phyloP scores from a whole-genome alignment of 2,888 invertebrate genomes.

The Chironomus riparius region DNA sequence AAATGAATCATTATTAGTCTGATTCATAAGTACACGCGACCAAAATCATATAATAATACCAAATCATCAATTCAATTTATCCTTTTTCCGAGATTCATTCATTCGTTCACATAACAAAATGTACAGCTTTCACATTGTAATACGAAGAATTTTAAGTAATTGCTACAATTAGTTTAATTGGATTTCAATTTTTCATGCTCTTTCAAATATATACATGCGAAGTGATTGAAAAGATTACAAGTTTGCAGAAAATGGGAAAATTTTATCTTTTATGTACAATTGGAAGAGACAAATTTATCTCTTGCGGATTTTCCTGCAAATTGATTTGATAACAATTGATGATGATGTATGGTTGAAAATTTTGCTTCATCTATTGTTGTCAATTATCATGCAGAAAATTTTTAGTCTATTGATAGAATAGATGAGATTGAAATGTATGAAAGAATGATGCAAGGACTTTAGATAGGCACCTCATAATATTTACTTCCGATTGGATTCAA shows the following conservation, averaged over 20 bases:
- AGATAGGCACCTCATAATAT: constrained; percentile 4
- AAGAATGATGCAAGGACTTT: not conserved
- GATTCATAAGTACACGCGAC: constrained; percentile 14
- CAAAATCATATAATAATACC: not conserved
- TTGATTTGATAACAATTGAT: not conserved
- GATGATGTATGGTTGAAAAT: not conserved
- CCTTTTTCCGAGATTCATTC: too few species aligned
- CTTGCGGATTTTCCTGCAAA: not conserved
- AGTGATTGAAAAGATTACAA: not conserved
- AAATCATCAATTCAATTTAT: too few species aligned
- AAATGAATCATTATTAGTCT: not conserved
- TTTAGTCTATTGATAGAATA: not conserved
- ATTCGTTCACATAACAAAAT: not conserved
- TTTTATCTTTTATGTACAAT: not conserved
- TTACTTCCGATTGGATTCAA: constrained; percentile 26
- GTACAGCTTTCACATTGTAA: too few species aligned
- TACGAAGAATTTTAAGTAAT: constrained; percentile 3
- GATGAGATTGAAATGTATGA: not conserved
- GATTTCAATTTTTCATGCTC: constrained; percentile 12
- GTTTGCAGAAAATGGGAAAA: not conserved
- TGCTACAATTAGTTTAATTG: constrained; percentile 27
- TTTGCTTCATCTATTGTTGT: constrained; percentile 14
- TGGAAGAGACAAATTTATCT: not conserved
- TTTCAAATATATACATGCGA: not conserved
- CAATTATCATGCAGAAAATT: constrained; percentile 15